Evolutionary conservation across 2,797 vertebrate species (phyloP), one percentile per base, ranked within the genome.

Genomic region (Acrossocheilus wenchowensis): DNA sequence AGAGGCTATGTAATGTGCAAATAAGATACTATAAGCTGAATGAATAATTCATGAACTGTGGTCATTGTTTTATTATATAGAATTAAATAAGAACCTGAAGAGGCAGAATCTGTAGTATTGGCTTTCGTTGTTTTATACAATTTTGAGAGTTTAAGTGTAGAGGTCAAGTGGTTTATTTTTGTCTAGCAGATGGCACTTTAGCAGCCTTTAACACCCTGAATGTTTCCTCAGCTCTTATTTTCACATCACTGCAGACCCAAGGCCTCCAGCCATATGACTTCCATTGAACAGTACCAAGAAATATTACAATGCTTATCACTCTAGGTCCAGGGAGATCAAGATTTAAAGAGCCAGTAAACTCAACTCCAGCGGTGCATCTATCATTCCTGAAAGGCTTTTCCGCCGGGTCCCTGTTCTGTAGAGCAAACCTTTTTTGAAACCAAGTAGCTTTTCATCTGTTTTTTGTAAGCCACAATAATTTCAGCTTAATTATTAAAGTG

Each of bases 321-420:
- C 78, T 64, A 85, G 81, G 82, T 84, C 72, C 74, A 41, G 83
- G 12, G 19, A 84, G 78, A 83, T 90, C 85, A 87, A 75, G 41
- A 62, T 87, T 89, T 86, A 87, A 78, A 87, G 79, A 62, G 30
- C 54, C 83, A 80, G 64, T 87, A 84, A 86, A 89, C 74, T 66
- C 8, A 54, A 81, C 66, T 66, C 69, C 60, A 41, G 26, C 68
- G 80, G 11, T 50, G 26, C 52, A 78, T 87, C 81, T 26, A 64
- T 81, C 73, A 83, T 66, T 81, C 50, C 14, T 48, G 68, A 81
- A 57, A 78, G 34, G 50, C 26, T 62, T 66, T 45, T 84, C 23
- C 78, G 73, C 43, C 34, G 71, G 72, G 62, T 41, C 9, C 3
- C 7, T 64, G 26, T 79, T 50, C 66, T 85, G 41, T 11, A 74